Evolutionary conservation across 1,140 invertebrate species (phyloP), one percentile per base, ranked within the genome.

Genomic region (Lepidurus couesii): DNA sequence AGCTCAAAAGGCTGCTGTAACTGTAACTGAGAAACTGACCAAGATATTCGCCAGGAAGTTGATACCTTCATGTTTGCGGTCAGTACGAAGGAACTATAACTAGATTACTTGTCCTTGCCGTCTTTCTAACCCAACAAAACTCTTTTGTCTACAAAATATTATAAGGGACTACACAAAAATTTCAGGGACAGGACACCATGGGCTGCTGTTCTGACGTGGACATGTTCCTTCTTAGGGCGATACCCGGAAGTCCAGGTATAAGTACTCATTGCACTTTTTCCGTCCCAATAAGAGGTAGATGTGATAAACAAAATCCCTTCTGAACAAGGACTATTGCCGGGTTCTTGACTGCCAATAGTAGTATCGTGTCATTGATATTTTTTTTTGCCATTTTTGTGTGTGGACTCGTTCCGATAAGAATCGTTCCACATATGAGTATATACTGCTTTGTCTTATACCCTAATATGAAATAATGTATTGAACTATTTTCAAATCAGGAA

Each of bases 31-130:
- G 90, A 97, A 73, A 92, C 90, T 45, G 92, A 96, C 79, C 90
- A 92, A 74, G 95, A 98, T 86, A 96, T 98, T 80, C 92, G 93
- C 81, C 93, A 95, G 85, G 93, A 96, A 89, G 94, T 96, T 1
- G 93, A 96, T 83, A 96, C 95, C 1, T 96, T 97, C 82, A 96
- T 96, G 93, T 97, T 97, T 84, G 95, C 96, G 88, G 93, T 93
- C 83, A 86, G 84, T 82, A 44, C 21, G 4, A 76, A 13, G 10
- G 9, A 7, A 21, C 44, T 76, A 65, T 16, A 13, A 13, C 34
- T 42, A 75, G 26, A 75, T 75, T 26, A 34, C 43, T 75, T 75
- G n/a, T 9, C 75, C 8, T 75, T 7, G 9, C 42, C n/a, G 44
- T 11, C 42, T 75, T 2, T 75, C 9, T 16, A 10, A 21, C 24